phyloP scores from a whole-genome alignment of 1,140 invertebrate genomes.

The Aphis craccivora region DNA sequence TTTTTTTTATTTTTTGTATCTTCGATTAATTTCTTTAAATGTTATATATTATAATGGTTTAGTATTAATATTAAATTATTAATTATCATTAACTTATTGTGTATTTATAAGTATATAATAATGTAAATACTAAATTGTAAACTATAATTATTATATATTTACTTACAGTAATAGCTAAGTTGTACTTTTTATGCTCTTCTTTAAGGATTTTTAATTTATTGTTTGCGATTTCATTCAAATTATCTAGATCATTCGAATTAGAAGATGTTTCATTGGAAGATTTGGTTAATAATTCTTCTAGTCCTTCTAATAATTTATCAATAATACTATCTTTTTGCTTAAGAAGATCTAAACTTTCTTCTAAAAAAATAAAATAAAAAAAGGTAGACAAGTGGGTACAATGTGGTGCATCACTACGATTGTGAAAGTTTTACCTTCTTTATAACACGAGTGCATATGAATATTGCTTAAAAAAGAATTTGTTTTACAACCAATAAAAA shows the following conservation, averaged over 20 bases:
- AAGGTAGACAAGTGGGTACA: too few species aligned
- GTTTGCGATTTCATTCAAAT: neutral
- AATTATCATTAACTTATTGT: neutral
- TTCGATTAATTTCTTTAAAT: conserved; percentile 12
- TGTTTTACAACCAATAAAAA: too few species aligned
- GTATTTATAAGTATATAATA: neutral
- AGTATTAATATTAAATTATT: neutral
- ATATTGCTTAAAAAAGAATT: too few species aligned
- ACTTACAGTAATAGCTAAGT: neutral
- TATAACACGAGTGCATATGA: too few species aligned
- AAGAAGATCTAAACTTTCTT: neutral
- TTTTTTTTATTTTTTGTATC: neutral
- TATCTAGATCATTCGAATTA: neutral
- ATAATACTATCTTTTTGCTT: neutral
- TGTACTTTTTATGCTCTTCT: neutral
- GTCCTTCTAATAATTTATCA: neutral
- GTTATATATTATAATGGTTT: neutral
- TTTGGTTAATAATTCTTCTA: neutral
- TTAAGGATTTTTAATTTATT: neutral
- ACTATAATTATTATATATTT: neutral
- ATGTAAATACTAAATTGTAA: too few species aligned
- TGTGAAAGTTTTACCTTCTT: too few species aligned
- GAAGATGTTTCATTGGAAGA: neutral
- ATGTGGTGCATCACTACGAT: too few species aligned
- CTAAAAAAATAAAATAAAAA: neutral